phyloP scores from a whole-genome alignment of 2,113 vertebrate species.

The Gallinago jamesoni region DNA sequence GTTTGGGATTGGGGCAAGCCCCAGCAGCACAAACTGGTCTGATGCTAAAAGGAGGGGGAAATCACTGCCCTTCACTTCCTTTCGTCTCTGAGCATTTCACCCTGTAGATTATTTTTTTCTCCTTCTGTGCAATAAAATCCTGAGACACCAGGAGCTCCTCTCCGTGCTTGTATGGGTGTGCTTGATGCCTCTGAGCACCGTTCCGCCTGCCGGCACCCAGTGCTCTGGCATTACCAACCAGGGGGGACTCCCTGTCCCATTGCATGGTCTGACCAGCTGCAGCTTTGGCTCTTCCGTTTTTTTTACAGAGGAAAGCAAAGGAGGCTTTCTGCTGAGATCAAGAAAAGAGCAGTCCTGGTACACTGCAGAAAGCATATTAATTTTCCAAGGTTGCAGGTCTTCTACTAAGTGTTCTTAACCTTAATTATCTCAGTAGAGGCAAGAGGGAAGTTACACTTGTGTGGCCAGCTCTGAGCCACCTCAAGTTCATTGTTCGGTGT shows the following conservation, averaged over 20 bases:
- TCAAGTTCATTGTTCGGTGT: background rate
- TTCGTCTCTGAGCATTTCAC: background rate
- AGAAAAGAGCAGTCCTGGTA: background rate
- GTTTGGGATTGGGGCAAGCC: background rate
- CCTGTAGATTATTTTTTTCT: constrained; percentile 34
- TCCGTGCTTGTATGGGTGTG: fast-evolving
- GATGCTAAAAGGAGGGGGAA: background rate
- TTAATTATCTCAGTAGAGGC: background rate
- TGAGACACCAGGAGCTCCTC: background rate
- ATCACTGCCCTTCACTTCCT: background rate
- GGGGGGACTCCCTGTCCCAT: background rate
- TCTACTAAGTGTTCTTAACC: background rate
- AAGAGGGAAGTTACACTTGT: background rate
- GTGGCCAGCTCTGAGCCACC: background rate
- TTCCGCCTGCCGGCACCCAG: background rate
- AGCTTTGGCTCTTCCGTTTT: background rate
- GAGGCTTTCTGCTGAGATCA: background rate
- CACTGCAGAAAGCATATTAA: background rate
- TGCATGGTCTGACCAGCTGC: background rate
- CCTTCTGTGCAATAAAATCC: constrained; percentile 28
- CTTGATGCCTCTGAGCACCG: background rate
- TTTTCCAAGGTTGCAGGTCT: background rate
- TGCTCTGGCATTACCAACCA: fast-evolving
- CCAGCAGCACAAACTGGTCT: background rate
- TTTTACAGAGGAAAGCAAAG: background rate